Base-by-base conservation (phyloP, 2,888 invertebrate species). In the Pammene fasciana region DNA sequence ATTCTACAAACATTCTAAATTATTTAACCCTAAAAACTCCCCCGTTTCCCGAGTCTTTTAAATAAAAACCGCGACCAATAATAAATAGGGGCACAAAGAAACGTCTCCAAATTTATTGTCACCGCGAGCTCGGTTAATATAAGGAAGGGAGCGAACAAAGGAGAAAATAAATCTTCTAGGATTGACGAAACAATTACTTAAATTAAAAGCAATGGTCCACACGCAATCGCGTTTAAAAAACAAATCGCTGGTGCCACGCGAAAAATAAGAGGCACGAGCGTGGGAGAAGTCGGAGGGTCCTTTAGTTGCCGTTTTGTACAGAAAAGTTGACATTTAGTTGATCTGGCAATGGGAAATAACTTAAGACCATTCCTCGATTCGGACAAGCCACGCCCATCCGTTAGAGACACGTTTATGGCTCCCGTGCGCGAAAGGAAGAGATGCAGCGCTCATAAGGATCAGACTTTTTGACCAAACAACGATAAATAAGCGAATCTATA, bases 161-260 rank as follows among this genome's bases (percentile, higher is more conserved):
- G 72, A 79, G 81, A 78, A 76, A 79, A 75, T 76, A 79, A 79
- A 75, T 76, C 75, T 76, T 73, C 75, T 75, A 78, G 82, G 83
- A 83, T 83, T 83, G 85, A 85, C 83, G 82, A 81, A 84, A 84
- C 82, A 85, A 85, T 84, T 82, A 83, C 77, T 79, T 78, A 78
- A 82, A 85, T 84, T 84, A 79, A 84, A 83, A 80, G 75, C 76
- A 75, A 79, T 76, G 76, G 75, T 72, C 73, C 75, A 71, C 84
- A 85, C 81, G 84, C 82, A 73, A 83, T 71, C 72, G 73, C 70
- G 71, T 68, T 72, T 67, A 65, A 67, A 72, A 72, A 75, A 71
- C 68, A 60, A 65, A 65, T 65, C 65, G 65, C 54, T 60, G 70
- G 72, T 70, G 64, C 65, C 72, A 72, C 72, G 65, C 60, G 70